phyloP scores from a whole-genome alignment of 2,888 invertebrate species.

The Mythimna ferrago region DNA sequence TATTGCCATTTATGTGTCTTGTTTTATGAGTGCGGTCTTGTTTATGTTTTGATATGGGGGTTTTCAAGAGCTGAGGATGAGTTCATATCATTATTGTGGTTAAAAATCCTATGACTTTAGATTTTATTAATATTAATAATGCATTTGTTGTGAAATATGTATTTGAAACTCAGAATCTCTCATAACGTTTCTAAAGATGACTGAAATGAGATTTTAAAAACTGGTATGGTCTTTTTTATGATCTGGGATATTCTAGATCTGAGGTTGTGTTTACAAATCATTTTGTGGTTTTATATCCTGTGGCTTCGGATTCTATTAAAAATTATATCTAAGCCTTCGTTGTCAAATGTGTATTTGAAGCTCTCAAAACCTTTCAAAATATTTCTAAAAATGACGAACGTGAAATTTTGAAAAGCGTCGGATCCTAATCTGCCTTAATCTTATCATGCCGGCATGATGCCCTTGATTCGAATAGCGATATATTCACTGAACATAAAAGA shows the following conservation, averaged over 20 bases:
- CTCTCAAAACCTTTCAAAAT: background rate
- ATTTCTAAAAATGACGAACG: background rate
- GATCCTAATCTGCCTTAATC: background rate
- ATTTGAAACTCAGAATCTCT: background rate
- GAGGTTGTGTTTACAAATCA: background rate
- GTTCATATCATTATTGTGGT: slow-evolving; percentile 4
- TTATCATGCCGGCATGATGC: background rate
- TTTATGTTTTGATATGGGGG: slow-evolving; percentile 7
- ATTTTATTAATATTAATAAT: background rate
- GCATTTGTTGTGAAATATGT: background rate
- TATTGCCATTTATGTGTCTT: slow-evolving; percentile 14
- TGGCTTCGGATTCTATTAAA: too few species aligned
- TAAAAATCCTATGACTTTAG: background rate
- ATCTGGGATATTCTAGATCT: background rate
- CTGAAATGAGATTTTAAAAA: background rate
- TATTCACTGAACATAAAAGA: background rate
- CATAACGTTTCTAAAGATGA: background rate
- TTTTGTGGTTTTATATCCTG: too few species aligned
- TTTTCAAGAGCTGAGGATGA: background rate
- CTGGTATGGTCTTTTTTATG: slow-evolving; percentile 4
- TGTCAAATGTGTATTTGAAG: background rate
- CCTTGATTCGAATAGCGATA: slow-evolving; percentile 5
- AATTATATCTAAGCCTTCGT: background rate
- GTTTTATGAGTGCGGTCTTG: slow-evolving; percentile 2
- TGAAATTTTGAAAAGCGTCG: background rate